Conservation (phyloP, 2,797 vertebrate species). For the Phataginus tricuspis region DNA sequence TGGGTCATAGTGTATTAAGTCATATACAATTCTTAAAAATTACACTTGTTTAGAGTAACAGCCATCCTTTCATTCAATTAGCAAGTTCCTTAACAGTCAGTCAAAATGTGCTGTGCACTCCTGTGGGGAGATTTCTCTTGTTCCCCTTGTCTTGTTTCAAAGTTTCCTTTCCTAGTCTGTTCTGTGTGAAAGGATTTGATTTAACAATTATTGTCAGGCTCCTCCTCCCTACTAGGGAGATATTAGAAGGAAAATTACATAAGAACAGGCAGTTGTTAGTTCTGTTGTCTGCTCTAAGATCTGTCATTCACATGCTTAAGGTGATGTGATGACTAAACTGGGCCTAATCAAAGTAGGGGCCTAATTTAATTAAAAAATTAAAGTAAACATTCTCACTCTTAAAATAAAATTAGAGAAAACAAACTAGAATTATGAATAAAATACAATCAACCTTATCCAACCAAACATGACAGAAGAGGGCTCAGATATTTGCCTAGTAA, state of each 20-base stretch:
- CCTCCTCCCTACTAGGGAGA: neutral
- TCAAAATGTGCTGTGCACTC: neutral
- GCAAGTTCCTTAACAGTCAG: neutral
- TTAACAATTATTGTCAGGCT: neutral
- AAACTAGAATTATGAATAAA: neutral
- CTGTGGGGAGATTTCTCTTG: neutral
- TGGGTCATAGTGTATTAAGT: too few relatives aligned
- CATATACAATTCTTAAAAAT: neutral
- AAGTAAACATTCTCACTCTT: neutral
- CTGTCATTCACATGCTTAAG: neutral
- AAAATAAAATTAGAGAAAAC: neutral
- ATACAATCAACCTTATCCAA: neutral
- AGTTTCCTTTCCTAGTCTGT: neutral
- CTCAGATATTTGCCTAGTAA: neutral
- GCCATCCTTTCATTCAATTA: neutral
- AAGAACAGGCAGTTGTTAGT: neutral
- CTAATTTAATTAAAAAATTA: neutral
- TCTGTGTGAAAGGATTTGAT: neutral
- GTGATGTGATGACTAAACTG: neutral
- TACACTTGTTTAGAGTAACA: neutral
- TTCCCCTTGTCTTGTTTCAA: neutral
- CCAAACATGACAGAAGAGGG: neutral
- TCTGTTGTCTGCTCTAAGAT: neutral
- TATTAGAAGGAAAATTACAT: neutral
- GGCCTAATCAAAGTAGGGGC: neutral